Evolutionary conservation across 1,140 invertebrate genomes (phyloP).

Genomic region (Paraescarpia echinospica): DNA sequence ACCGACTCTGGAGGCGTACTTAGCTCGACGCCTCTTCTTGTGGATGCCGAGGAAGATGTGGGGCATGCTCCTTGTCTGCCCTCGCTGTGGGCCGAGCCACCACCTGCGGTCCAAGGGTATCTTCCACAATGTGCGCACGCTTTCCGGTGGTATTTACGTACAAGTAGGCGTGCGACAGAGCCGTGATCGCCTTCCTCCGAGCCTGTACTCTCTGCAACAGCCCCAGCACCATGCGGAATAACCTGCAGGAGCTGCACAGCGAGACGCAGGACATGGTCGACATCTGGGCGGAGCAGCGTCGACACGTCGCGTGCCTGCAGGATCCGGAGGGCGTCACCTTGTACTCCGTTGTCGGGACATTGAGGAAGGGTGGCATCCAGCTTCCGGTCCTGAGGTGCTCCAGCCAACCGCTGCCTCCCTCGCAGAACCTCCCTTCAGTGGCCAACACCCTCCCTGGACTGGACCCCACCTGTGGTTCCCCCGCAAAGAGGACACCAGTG

Average conservation of each 20-base stretch:
- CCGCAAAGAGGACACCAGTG: no score
- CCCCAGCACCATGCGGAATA: neutral
- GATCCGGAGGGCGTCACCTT: slow-evolving; percentile 35
- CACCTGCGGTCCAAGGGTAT: neutral
- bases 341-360: slow-evolving; percentile 29
- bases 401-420: neutral
- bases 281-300: slow-evolving; percentile 33
- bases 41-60: no score
- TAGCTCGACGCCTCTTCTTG: no score
- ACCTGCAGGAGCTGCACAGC: neutral
- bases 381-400: neutral
- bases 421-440: no score
- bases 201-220: neutral
- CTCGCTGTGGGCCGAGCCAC: no score
- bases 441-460: no score
- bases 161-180: neutral
- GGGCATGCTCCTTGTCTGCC: no score
- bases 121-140: no score
- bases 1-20: no score
- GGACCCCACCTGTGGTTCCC: no score
- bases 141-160: neutral
- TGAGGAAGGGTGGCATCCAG: no score
- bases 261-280: slow-evolving; percentile 19
- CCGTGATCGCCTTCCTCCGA: neutral
- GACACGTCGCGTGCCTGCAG: slow-evolving; percentile 38